Evolutionary conservation across 2,113 vertebrate genomes (phyloP).

Genomic region (Nerophis ophidion): DNA sequence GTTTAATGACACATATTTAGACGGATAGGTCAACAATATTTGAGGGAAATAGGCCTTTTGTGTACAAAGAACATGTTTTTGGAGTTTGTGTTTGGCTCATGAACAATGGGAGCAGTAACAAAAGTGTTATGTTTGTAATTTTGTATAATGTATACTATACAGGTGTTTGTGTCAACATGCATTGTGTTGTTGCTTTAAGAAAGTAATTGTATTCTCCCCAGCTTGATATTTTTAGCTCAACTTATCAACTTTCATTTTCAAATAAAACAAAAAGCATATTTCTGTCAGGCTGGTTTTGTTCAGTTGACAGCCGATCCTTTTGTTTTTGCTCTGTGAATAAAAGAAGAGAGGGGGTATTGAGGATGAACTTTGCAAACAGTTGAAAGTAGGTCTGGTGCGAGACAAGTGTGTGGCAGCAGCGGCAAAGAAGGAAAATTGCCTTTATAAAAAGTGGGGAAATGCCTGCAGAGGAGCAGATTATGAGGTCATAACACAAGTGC

Average conservation of each 20-base stretch:
- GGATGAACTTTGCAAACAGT: slow-evolving; percentile 24
- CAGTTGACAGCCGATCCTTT: slow-evolving; percentile 7
- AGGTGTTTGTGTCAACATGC: too few species aligned
- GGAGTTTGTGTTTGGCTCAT: too few species aligned
- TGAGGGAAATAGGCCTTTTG: too few species aligned
- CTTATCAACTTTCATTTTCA: not conserved
- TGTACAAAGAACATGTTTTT: too few species aligned
- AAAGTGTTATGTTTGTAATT: too few species aligned
- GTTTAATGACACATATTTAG: too few species aligned
- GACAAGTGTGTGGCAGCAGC: slow-evolving; percentile 43
- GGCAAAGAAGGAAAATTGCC: slow-evolving; percentile 30
- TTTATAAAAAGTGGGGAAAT: slow-evolving; percentile 51
- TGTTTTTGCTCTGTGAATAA: slow-evolving; percentile 13
- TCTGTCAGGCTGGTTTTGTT: slow-evolving; percentile 6
- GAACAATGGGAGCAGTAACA: too few species aligned
- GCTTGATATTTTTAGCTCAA: too few species aligned
- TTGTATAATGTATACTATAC: too few species aligned
- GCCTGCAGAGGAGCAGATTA: slow-evolving; percentile 52
- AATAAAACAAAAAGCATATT: slow-evolving; percentile 3
- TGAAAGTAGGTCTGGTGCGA: slow-evolving; percentile 44
- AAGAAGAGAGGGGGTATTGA: slow-evolving; percentile 19
- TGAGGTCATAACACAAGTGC: slow-evolving; percentile 54
- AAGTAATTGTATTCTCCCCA: too few species aligned
- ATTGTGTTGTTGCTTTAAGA: too few species aligned
- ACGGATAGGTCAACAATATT: too few species aligned